Conservation (phyloP, 2,113 vertebrate species). For the Lucifuga dentata region DNA sequence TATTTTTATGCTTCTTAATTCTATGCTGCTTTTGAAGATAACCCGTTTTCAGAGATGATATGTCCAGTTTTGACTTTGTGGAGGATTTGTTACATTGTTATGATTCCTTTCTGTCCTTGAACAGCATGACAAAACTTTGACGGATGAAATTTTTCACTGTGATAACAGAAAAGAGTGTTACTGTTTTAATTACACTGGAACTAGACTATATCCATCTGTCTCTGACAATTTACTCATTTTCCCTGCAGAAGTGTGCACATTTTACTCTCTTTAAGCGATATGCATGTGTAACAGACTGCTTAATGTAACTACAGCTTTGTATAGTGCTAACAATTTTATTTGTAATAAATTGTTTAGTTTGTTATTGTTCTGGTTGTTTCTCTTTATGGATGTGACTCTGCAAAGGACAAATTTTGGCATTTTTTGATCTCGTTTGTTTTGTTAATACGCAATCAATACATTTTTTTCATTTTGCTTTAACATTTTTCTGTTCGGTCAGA, state of each 20-base stretch:
- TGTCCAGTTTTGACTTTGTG: conserved; percentile 12
- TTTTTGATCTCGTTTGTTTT: too few species aligned
- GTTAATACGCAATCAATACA: too few species aligned
- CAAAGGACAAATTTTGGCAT: too few species aligned
- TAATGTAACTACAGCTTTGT: conserved; percentile 31
- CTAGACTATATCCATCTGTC: conserved; percentile 16
- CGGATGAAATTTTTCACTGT: conserved; percentile 33
- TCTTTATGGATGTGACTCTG: too few species aligned
- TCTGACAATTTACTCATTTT: conserved; percentile 1
- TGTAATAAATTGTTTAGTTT: conserved; percentile 57
- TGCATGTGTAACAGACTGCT: conserved; percentile 39
- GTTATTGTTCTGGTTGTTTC: conserved; percentile 17
- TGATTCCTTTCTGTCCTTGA: conserved; percentile 5
- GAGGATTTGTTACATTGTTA: neutral
- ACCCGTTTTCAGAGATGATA: neutral
- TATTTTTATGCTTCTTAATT: neutral
- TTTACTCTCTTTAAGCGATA: conserved; percentile 20
- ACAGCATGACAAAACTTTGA: neutral
- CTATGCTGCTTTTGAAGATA: neutral
- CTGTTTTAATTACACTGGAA: conserved; percentile 56
- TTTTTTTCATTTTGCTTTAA: too few species aligned
- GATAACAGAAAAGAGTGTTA: conserved; percentile 17
- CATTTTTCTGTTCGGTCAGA: too few species aligned
- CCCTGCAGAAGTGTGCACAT: conserved; percentile 17
- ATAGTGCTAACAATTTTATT: conserved; percentile 41